Conservation (phyloP, 2,797 vertebrate genomes). For the Myotis findleyi region DNA sequence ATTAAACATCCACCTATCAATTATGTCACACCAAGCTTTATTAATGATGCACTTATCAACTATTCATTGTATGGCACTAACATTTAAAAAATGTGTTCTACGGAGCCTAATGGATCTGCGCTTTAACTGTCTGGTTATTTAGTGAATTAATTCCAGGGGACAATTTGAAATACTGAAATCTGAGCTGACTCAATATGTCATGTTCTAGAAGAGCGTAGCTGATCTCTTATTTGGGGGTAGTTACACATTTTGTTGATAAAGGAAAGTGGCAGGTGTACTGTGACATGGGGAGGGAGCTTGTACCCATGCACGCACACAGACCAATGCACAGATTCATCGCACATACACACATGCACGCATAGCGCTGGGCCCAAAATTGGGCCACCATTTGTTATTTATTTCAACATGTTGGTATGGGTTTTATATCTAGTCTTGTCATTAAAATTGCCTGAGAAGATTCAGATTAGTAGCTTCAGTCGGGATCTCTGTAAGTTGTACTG, state of each 20-base stretch:
- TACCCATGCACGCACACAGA: rapidly evolving
- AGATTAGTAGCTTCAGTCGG: neutral
- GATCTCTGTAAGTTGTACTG: neutral
- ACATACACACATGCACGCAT: rapidly evolving
- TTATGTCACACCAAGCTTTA: constrained; percentile 76
- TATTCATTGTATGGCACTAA: constrained; percentile 78
- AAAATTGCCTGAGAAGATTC: neutral
- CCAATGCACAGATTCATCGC: rapidly evolving
- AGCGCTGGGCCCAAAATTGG: neutral
- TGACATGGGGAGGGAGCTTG: neutral
- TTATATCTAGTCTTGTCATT: neutral
- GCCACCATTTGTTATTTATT: neutral
- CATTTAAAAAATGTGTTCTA: constrained; percentile 63
- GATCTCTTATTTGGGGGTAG: constrained; percentile 41
- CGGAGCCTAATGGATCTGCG: constrained; percentile 62
- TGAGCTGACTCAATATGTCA: constrained; percentile 44
- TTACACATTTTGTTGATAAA: neutral
- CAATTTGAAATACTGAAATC: constrained; percentile 68
- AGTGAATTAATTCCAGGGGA: constrained; percentile 72
- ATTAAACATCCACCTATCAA: constrained; percentile 71
- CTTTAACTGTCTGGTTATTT: constrained; percentile 74
- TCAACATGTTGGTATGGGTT: neutral
- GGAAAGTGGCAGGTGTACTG: neutral
- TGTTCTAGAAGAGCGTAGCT: constrained; percentile 41
- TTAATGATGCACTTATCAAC: constrained; percentile 80